phyloP scores from a whole-genome alignment of 2,113 vertebrate genomes.

The Mesocricetus auratus region DNA sequence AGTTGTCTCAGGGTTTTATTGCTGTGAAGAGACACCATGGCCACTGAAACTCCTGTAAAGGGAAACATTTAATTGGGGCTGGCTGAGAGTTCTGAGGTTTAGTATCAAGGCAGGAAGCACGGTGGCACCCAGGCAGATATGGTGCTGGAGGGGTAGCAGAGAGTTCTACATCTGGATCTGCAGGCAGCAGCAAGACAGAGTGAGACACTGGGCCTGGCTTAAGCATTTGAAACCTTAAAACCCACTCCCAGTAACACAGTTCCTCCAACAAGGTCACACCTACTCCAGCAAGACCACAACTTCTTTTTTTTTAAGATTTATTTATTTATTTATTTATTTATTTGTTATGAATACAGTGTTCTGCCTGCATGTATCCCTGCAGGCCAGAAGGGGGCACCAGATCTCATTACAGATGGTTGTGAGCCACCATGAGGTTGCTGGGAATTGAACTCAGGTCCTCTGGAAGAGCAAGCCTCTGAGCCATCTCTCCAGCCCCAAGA shows the following conservation, averaged over 20 bases:
- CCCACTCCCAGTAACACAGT: neutral
- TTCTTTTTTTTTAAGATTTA: no score
- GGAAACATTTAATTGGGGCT: neutral
- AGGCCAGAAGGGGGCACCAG: no score
- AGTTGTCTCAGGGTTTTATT: no score
- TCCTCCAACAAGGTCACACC: neutral
- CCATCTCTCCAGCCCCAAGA: neutral
- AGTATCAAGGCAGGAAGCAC: neutral
- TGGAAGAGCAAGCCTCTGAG: no score
- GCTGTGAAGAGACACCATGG: neutral
- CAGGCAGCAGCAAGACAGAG: neutral
- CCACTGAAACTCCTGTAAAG: neutral
- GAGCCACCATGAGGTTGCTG: no score
- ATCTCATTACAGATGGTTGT: no score
- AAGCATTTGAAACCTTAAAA: neutral
- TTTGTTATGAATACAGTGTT: no score
- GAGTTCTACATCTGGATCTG: neutral
- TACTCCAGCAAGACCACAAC: neutral
- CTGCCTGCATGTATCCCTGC: no score
- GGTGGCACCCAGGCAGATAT: no score
- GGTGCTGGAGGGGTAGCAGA: neutral
- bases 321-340: no score
- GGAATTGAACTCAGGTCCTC: no score
- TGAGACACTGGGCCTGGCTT: neutral
- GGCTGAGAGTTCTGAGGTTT: neutral